Base-by-base conservation (phyloP, 2,797 vertebrate genomes). In the Fistularia tabacaria region DNA sequence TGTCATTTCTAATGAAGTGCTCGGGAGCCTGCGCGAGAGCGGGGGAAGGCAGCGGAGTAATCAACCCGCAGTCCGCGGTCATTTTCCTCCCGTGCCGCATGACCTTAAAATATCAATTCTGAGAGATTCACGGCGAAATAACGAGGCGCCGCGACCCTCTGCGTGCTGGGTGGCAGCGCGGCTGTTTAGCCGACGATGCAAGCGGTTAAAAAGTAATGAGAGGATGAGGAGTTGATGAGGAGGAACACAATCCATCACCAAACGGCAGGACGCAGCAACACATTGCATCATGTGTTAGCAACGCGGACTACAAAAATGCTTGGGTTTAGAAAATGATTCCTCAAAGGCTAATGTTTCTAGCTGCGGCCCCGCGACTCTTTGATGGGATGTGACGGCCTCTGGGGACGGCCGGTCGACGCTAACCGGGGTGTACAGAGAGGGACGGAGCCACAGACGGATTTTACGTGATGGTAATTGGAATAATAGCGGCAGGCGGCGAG, bases 21-120 rank as follows among this genome's bases (percentile, higher is more conserved):
- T 63, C 49, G 50, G 68, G 67, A 71, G 13, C 45, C 13, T n/a
- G 10, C 42, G 13, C 10, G 10, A 44, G 44, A 47, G 54, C 38
- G 70, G 74, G 71, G 54, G 10, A 14, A 71, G 71, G 75, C 66
- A 52, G 47, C 3, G 38, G 50, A 62, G 49, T 71, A 67, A 83
- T 77, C 65, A 59, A 63, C 40, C 14, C 38, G 25, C 25, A 49
- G 59, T 71, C 63, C 59, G 15, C 9, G 40, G 54, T 60, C 71
- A 59, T 75, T 77, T 69, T 66, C 51, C 61, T 77, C 65, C 57
- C 36, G 61, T 53, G 62, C 64, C 51, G 62, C 61, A 73, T 81
- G 77, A 79, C 79, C 79, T 81, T 70, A 79, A 82, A 81, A 75
- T 73, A 73, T 66, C 57, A 46, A 69, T 69, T 79, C 72, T 73